These are phyloP conservation scores for Cylloceria caligata DNA, from an alignment of 2,888 invertebrate species.

Conservation along the genomic window DNA sequence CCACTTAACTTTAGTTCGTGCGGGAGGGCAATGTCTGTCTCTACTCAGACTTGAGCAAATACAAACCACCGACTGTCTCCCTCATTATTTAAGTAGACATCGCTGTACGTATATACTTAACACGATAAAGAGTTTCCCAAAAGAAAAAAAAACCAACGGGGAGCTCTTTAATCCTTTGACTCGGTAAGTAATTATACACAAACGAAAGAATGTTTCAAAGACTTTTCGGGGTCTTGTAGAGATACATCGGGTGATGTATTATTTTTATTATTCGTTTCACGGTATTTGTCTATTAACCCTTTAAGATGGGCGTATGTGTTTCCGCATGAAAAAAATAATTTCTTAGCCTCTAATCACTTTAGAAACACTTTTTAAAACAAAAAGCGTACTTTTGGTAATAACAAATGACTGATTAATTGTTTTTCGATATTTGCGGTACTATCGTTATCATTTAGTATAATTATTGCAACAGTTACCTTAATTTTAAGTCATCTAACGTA, in stretches of 20 bases:
- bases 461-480: too few species aligned
- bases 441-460: too few species aligned
- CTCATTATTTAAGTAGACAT: slow-evolving; percentile 26
- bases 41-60: slow-evolving; percentile 46
- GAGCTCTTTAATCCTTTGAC: not conserved
- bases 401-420: too few species aligned
- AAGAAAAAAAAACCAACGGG: not conserved
- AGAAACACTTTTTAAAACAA: too few species aligned
- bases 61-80: slow-evolving; percentile 35
- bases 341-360: too few species aligned
- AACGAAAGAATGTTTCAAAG: not conserved
- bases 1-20: slow-evolving; percentile 27
- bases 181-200: not conserved
- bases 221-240: not conserved
- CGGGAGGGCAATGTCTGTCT: slow-evolving; percentile 41
- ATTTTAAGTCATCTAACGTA: too few species aligned
- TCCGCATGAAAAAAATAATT: too few species aligned
- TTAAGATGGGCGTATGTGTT: too few species aligned
- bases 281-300: not conserved
- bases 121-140: slow-evolving; percentile 8
- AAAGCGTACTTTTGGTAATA: too few species aligned
- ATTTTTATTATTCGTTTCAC: not conserved
- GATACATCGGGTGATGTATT: not conserved
- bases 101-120: not conserved
- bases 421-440: too few species aligned